Evolutionary conservation across 2,113 vertebrate species (phyloP), one percentile per base, ranked within the genome.

Genomic region (Paedocypris sp.): DNA sequence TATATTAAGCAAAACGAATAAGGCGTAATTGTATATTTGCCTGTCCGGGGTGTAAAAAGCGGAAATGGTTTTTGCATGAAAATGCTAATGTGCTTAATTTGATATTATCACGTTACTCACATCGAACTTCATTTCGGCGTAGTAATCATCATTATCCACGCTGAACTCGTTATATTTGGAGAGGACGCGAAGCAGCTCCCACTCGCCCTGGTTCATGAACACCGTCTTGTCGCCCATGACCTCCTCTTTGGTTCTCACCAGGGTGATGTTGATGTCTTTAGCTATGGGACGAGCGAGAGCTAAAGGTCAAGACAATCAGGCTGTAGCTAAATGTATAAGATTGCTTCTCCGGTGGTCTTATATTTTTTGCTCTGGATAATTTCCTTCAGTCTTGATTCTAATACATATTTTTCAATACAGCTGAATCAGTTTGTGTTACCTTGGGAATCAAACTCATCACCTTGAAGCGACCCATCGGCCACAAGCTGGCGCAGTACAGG

Each of bases 121-220:
- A 0, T 90, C 87, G 71, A 98, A 98, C 78, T 95, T 96, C 91
- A 98, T 97, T 75, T 98, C 95, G 0, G 92, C 91, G 0, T 91
- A 98, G 46, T 76, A 81, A 72, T 86, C 77, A 0, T 86, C 82
- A 26, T 84, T 75, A 46, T 95, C 89, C 47, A 94, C 77, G 0
- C 87, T 90, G 86, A 98, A 98, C 76, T 83, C 85, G 62, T 78
- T 86, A 73, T 92, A 96, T 29, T 72, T 75, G 53, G 87, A 86
- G 75, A 94, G 85, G 3, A 98, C 77, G 0, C 86, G 87, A n/a
- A 98, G 88, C 22, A 98, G 79, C 79, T 98, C 95, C 95, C 95
- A 98, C 72, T 98, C 94, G 0, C 95, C 93, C 71, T 97, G 90
- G 80, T 96, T 98, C 90, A 97, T 93, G 85, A 98, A 98, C 69